Evolutionary conservation across 2,888 invertebrate species (phyloP).

Genomic region (Epinotia ramella): DNA sequence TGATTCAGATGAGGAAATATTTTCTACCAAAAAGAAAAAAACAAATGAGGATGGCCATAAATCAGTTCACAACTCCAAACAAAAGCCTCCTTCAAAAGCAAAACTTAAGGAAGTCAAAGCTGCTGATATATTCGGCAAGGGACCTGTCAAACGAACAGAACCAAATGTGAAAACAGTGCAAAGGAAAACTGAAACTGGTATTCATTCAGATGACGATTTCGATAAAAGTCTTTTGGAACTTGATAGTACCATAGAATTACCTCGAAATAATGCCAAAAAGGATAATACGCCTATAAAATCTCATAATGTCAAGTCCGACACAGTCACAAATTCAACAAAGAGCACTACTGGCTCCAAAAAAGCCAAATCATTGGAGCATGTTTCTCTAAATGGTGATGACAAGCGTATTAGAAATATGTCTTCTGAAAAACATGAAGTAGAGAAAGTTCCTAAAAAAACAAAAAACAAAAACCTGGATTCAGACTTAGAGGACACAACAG

Average conservation of each 20-base stretch:
- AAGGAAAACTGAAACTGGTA: conserved; percentile 79
- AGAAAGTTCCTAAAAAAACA: conserved; percentile 3
- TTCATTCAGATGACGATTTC: conserved; percentile 89
- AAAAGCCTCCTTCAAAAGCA: conserved; percentile 56
- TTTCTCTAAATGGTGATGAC: not conserved
- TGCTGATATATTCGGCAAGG: conserved; percentile 86
- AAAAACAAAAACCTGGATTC: conserved; percentile 7
- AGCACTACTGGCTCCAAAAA: conserved; percentile 2
- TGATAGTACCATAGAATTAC: conserved; percentile 80
- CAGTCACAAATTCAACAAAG: not conserved
- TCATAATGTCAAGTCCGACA: conserved; percentile 12
- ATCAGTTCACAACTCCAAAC: conserved; percentile 56
- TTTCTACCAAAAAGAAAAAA: conserved; percentile 60
- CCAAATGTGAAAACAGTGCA: conserved; percentile 74
- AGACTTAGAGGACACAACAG: not conserved
- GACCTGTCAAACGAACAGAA: conserved; percentile 85
- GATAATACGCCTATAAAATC: conserved; percentile 31
- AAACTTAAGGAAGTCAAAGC: conserved; percentile 73
- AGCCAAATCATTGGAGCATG: not conserved
- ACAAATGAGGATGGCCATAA: conserved; percentile 50
- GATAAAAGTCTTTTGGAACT: conserved; percentile 88
- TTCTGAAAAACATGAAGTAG: not conserved
- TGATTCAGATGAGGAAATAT: conserved; percentile 72
- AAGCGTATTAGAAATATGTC: not conserved
- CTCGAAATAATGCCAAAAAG: conserved; percentile 32